phyloP scores from a whole-genome alignment of 2,888 invertebrate species.

The Pyrochroa serraticornis region DNA sequence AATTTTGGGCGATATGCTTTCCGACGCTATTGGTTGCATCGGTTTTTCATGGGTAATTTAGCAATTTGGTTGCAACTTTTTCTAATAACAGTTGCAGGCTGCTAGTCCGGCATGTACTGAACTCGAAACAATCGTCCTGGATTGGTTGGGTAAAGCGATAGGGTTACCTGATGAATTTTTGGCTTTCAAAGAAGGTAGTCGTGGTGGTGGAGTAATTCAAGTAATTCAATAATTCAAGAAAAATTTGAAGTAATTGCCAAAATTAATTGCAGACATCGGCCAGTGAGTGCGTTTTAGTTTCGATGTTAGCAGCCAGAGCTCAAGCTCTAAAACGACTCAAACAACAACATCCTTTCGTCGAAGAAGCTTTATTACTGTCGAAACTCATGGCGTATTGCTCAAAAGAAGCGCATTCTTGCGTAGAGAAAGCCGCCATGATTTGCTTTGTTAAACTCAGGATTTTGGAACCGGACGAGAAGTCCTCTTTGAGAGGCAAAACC shows the following conservation, averaged over 20 bases:
- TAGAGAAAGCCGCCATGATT: constrained; percentile 94
- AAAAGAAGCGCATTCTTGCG: constrained; percentile 89
- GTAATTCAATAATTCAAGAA: constrained; percentile 59
- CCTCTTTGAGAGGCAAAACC: constrained; percentile 79
- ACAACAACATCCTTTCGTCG: constrained; percentile 82
- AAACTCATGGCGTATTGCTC: constrained; percentile 94
- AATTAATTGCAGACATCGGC: constrained; percentile 80
- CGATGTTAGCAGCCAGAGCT: constrained; percentile 90
- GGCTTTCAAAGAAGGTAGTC: constrained; percentile 81
- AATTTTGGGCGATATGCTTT: constrained; percentile 94
- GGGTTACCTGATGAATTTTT: constrained; percentile 89
- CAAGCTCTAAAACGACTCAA: constrained; percentile 86
- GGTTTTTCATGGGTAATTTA: constrained; percentile 94
- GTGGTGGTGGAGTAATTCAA: constrained; percentile 94
- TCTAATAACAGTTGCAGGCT: constrained; percentile 62
- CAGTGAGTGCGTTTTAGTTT: constrained; percentile 92
- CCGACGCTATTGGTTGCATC: constrained; percentile 93
- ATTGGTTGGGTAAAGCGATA: constrained; percentile 97
- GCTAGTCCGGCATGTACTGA: constrained; percentile 88
- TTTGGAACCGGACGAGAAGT: constrained; percentile 85
- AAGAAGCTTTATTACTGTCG: constrained; percentile 88
- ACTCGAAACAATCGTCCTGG: constrained; percentile 91
- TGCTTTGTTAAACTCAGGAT: constrained; percentile 89
- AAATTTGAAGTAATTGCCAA: not conserved
- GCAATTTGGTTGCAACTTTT: not conserved